These are phyloP conservation scores for Tetranychus urticae DNA, from an alignment of 1,140 invertebrate genomes.

Conservation along the genomic window DNA sequence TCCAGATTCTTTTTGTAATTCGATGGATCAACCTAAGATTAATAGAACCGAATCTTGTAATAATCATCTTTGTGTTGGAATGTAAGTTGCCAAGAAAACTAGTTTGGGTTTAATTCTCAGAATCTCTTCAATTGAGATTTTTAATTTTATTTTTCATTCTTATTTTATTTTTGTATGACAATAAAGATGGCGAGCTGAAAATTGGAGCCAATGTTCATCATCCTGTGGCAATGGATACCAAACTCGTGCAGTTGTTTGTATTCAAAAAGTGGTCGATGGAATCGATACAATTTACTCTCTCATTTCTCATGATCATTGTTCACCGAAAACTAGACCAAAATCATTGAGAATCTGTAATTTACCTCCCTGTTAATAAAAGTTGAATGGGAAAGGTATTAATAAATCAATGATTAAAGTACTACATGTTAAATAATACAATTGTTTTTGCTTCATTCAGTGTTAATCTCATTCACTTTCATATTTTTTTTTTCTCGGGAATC, in stretches of 20 bases:
- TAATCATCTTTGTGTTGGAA: constrained; percentile 11
- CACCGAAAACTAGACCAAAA: background rate
- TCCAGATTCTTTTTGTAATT: constrained; percentile 9
- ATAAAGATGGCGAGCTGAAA: background rate
- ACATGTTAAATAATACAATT: too few species aligned
- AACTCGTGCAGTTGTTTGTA: background rate
- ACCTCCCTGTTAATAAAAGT: background rate
- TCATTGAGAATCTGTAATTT: background rate
- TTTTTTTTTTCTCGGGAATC: too few species aligned
- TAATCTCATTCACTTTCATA: too few species aligned
- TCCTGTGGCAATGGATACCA: constrained; percentile 8
- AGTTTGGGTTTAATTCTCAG: background rate
- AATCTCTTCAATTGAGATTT: background rate
- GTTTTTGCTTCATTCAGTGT: too few species aligned
- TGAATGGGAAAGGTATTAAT: too few species aligned
- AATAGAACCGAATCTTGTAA: constrained; percentile 11
- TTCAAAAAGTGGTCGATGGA: background rate
- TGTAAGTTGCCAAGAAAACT: constrained; percentile 6
- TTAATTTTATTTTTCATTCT: background rate
- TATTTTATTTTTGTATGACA: background rate
- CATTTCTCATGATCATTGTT: background rate
- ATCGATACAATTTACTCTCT: background rate
- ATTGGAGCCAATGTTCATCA: constrained; percentile 8
- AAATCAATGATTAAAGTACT: too few species aligned
- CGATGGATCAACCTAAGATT: constrained; percentile 7